A percentile compares a stretch with the other conserved stretches of the same genome.
phyloP scores from a whole-genome alignment of 92 coral and sea anemone genomes.

The Bergia sp. region DNA sequence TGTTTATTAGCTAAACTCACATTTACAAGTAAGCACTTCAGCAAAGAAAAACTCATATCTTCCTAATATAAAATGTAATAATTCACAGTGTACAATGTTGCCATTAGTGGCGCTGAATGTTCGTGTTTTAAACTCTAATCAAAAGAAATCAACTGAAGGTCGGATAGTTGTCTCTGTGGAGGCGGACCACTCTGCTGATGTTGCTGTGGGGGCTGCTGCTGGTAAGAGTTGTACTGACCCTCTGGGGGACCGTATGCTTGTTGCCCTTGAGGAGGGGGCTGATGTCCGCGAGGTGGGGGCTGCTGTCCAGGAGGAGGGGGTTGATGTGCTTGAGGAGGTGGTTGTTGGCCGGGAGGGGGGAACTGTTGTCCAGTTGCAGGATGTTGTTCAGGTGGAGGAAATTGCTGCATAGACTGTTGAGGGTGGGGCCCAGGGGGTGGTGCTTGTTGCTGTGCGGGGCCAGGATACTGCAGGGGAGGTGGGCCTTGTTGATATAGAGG shows the following conservation, averaged over 20 bases:
- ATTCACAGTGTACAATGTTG: neutral
- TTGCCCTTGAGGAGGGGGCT: slow-evolving; percentile 12
- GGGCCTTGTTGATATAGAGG: slow-evolving; percentile 52
- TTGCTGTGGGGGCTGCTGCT: slow-evolving; percentile 56
- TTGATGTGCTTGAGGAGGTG: slow-evolving; percentile 20
- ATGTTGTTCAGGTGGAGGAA: slow-evolving; percentile 48
- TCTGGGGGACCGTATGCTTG: slow-evolving; percentile 6
- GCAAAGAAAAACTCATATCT: neutral
- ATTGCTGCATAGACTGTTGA: slow-evolving; percentile 18
- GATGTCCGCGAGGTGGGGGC: slow-evolving; percentile 45
- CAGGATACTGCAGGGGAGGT: slow-evolving; percentile 41
- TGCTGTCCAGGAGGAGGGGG: slow-evolving; percentile 41
- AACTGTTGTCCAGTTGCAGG: slow-evolving; percentile 41
- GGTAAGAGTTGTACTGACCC: slow-evolving; percentile 56
- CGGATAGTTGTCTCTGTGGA: slow-evolving; percentile 77
- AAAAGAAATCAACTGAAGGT: slow-evolving; percentile 89
- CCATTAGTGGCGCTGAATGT: neutral
- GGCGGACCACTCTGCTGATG: slow-evolving; percentile 51
- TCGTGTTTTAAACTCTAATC: slow-evolving; percentile 53
- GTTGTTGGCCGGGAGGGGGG: slow-evolving; percentile 31
- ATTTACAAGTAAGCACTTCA: neutral
- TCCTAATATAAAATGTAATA: neutral
- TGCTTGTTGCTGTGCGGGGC: slow-evolving; percentile 45
- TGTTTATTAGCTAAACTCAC: neutral
- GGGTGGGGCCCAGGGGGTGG: slow-evolving; percentile 38